Evolutionary conservation across 2,888 invertebrate genomes (phyloP).

Genomic region (Drosophila vallismaia): DNA sequence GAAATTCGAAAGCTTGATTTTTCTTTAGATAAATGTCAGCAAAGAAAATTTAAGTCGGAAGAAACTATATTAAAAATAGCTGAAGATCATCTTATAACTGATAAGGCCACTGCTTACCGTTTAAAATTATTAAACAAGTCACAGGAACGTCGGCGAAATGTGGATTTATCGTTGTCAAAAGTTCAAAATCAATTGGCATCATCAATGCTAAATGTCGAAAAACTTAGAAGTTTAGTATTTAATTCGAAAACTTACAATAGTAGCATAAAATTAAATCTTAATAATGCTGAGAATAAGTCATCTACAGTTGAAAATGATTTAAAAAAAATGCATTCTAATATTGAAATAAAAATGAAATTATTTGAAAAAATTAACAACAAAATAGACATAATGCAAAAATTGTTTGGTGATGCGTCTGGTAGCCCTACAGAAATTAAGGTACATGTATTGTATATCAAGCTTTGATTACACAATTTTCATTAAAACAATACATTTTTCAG

Average conservation of each 20-base stretch:
- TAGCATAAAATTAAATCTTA: conserved; percentile 74
- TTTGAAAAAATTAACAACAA: conserved; percentile 85
- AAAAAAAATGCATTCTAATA: conserved; percentile 83
- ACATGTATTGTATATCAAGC: not conserved
- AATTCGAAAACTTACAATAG: conserved; percentile 71
- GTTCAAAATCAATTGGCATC: conserved; percentile 86
- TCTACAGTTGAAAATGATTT: conserved; percentile 84
- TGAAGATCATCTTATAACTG: conserved; percentile 88
- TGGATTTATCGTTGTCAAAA: conserved; percentile 81
- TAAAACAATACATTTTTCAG: conserved; percentile 65
- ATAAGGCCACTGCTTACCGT: conserved; percentile 87
- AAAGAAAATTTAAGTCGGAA: conserved; percentile 87
- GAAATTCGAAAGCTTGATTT: conserved; percentile 80
- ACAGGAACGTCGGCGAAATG: conserved; percentile 84
- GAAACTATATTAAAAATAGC: conserved; percentile 87
- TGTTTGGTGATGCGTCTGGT: conserved; percentile 86
- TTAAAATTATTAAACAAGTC: conserved; percentile 84
- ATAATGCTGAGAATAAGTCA: conserved; percentile 83
- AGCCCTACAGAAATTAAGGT: conserved; percentile 65
- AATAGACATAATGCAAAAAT: conserved; percentile 81
- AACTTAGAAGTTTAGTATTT: conserved; percentile 73
- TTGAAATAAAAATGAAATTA: conserved; percentile 85
- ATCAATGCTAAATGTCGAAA: conserved; percentile 84
- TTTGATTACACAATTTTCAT: too few relatives aligned
- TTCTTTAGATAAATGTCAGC: conserved; percentile 85